Evolutionary conservation across 2,888 invertebrate genomes (phyloP), one percentile per base, ranked within the genome.

Genomic region (Hymenopus coronatus): DNA sequence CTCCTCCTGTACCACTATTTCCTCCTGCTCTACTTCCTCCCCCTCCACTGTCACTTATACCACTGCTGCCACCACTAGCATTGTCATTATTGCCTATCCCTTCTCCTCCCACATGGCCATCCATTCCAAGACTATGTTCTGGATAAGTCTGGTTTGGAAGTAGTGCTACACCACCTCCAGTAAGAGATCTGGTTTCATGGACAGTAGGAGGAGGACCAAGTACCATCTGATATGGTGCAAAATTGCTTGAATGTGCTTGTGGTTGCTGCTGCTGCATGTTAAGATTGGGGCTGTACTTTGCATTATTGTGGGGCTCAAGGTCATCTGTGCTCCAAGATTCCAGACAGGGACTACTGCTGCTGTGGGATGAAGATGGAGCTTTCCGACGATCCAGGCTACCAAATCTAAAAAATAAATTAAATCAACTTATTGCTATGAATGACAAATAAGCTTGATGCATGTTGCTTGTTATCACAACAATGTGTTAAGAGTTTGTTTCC

Each of bases 381-480:
- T 90, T 90, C 88, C 95, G 93, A 82, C 95, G 93, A 92, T 95
- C 95, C 81, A 95, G 93, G 92, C 95, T 95, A 6, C 95, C 95
- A 84, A 88, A 90, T 28, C 89, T 89, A 83, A 8, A 87, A 70
- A 20, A 70, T 12, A 83, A 84, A 70, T 70, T 7, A 54, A 30
- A 30, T 30, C 2, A 30, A 3, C 4, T 30, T 30, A 30, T 4
- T 30, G 30, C 4, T 30, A 30, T 30, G 30, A 30, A 4, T 30
- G 30, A 30, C 30, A 30, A 30, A 30, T 3, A 30, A 30, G 30
- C 30, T 30, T 2, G 30, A 30, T 30, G 30, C 30, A 30, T 30
- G 2, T 30, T 30, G 30, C 4, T 30, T 30, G 30, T 30, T 30
- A 30, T 30, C 2, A 30, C 30, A 30, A 30, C 30, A 30, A 30